Percentiles rank a stretch among this genome's conserved stretches.
Conservation (phyloP, 53 echinoderm and acorn worm species). For the Stichopus horrens region DNA sequence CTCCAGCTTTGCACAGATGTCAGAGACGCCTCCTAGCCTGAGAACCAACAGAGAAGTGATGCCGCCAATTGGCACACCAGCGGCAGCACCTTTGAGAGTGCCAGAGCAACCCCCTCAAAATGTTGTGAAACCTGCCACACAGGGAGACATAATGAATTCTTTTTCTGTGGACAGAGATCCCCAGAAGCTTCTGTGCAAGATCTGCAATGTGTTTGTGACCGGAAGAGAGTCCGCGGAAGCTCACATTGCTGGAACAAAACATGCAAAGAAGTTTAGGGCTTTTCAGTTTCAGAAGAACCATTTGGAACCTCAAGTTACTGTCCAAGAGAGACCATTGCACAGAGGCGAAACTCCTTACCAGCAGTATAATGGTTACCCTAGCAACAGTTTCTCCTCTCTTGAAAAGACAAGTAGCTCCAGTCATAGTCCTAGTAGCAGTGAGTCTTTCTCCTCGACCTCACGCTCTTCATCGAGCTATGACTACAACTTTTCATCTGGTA, state of each 20-base stretch:
- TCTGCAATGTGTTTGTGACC: background rate
- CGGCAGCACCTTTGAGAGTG: background rate
- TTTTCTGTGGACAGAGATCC: background rate
- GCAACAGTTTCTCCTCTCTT: too few species aligned
- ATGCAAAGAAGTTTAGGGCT: conserved; percentile 22
- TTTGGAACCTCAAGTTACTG: background rate
- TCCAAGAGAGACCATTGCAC: background rate
- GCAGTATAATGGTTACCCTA: background rate
- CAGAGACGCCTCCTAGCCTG: background rate
- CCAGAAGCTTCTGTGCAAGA: conserved; percentile 3
- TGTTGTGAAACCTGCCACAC: too few species aligned
- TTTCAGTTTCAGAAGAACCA: conserved; percentile 20
- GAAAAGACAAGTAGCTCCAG: background rate
- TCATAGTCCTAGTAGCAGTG: background rate
- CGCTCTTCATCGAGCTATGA: background rate
- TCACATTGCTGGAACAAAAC: conserved; percentile 1
- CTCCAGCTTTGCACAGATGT: background rate
- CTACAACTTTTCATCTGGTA: background rate
- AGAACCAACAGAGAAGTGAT: background rate
- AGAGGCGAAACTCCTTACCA: too few species aligned
- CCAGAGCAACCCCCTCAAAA: background rate
- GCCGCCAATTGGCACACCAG: conserved; percentile 16
- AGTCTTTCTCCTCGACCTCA: background rate
- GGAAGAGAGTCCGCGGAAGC: background rate
- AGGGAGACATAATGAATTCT: background rate